Conservation (phyloP, 2,888 invertebrate genomes). For the Mechanitis mazaeus region DNA sequence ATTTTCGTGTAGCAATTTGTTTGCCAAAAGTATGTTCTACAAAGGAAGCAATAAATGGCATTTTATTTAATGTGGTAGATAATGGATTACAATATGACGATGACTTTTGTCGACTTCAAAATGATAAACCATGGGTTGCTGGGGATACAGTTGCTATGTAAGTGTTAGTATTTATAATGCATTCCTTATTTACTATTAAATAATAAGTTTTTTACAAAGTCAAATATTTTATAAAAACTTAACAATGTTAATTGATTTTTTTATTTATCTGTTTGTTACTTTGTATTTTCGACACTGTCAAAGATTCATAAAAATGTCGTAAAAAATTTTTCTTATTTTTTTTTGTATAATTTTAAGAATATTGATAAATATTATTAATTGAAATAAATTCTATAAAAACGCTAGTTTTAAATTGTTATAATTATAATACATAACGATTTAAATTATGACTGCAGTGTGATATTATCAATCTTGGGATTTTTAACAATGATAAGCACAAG, state of each 20-base stretch:
- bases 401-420: background rate
- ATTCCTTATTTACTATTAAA: no score
- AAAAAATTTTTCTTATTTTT: no score
- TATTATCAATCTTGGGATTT: constrained; percentile 30
- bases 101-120: constrained; percentile 36
- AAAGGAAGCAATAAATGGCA: constrained; percentile 30
- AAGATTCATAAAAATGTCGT: no score
- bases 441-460: constrained; percentile 28
- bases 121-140: constrained; percentile 39
- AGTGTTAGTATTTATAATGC: constrained; percentile 21
- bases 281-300: no score
- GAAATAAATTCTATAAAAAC: background rate
- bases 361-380: no score
- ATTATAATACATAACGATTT: background rate
- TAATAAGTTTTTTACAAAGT: no score
- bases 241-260: no score
- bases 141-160: constrained; percentile 38
- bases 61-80: constrained; percentile 30
- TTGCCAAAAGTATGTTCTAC: constrained; percentile 41
- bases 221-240: no score
- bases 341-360: no score
- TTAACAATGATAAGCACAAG: constrained; percentile 29
- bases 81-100: constrained; percentile 33
- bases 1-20: constrained; percentile 33
- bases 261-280: no score